Base-by-base conservation (phyloP, 2,797 vertebrate species). In the Chromis chromis region DNA sequence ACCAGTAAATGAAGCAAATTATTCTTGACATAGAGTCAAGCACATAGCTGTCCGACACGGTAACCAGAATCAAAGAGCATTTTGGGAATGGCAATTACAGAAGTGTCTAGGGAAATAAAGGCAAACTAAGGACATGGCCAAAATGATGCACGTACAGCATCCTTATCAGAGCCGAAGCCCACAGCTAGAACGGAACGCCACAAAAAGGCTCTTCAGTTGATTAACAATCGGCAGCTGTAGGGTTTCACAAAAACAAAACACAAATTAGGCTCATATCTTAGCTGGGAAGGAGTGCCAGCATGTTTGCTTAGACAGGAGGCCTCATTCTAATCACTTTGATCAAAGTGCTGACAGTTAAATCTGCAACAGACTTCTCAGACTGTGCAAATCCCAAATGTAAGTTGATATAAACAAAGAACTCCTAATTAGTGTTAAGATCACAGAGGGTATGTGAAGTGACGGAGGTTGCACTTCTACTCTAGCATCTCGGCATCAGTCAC, bases 291-390 rank as follows among this genome's bases (percentile, higher is more conserved):
- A 79, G 68, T 7, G 46, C 22, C 12, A 79, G 70, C n/a, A 8
- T 68, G 83, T 85, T 85, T 73, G 63, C 75, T 74, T 16, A 78
- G 84, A 92, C 84, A 84, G 85, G 78, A 91, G 57, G 79, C 66
- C 63, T 89, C 83, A 13, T 72, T 82, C 62, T 78, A 66, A 88
- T 87, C 79, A 72, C 88, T 91, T 89, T 92, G 90, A 93, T 92
- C 90, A 89, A 81, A 87, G 87, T 44, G 69, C 77, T 91, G 89
- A 90, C 84, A 87, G 86, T 80, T 68, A 84, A 86, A 86, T 82
- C 85, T 83, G 75, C 76, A 78, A 63, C 77, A 83, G 75, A 84
- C 78, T 83, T 74, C 70, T 82, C 81, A 65, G 54, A 67, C 78
- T 81, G 54, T 33, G 65, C 65, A 77, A 91, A 84, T 89, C 87